Evolutionary conservation across 35 echinoderm and acorn worm genomes (phyloP), one percentile per base, ranked within the genome.

Genomic region (Antedon bifida): DNA sequence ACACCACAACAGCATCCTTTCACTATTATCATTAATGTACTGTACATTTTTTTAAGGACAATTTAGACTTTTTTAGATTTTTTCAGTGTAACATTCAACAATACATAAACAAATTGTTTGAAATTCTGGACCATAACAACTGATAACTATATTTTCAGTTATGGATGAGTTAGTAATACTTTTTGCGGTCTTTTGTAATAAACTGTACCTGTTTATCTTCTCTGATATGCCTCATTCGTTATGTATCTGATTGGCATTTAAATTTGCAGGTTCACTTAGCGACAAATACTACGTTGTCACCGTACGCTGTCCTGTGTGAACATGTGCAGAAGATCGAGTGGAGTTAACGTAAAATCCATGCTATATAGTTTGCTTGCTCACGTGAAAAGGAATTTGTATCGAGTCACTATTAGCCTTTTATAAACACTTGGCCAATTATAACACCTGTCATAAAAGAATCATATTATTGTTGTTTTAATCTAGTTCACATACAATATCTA

Each of bases 401-500:
- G 7, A 64, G 51, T 64, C 5, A 64, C 51, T 21, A 64, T 64
- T 64, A 64, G 51, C 51, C 51, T 16, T 64, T 64, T 64, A 64
- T 64, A 64, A 64, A 64, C 51, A 64, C 51, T 64, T 64, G 51
- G 51, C 51, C 51, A 64, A 64, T 64, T 64, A 64, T 64, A 64
- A 64, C 51, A 64, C 51, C 51, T 64, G 23, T 11, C 51, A 7
- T 23, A 64, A 21, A 64, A 64, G 9, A 8, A 64, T 64, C 9
- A 16, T 21, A 64, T 64, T 64, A 16, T 64, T 64, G 51, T 64
- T 64, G 4, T 42, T 4, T 42, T 64, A 64, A 64, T 64, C 51
- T 64, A 26, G 19, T 64, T 64, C 51, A 64, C 51, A 64, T 64
- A 64, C 19, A 23, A 64, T 12, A 64, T 64, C 19, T 4, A 64